Percentiles rank a stretch among this genome's conserved stretches.
Conservation (phyloP, 2,113 vertebrate species). For the Pipa parva region DNA sequence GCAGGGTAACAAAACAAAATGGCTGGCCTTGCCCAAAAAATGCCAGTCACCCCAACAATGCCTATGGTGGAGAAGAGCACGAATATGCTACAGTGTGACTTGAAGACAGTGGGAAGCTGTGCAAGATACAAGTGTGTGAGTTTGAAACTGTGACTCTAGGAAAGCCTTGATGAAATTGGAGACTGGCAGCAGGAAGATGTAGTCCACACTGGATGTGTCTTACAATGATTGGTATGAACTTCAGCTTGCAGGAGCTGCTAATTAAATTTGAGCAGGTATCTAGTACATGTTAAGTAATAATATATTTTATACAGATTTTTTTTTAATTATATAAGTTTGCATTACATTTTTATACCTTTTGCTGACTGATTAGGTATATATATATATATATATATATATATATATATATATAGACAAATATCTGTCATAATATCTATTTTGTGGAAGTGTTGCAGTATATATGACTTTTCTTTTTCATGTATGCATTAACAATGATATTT, state of each 20-base stretch:
- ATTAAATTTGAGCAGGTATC: conserved; percentile 91
- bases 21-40: conserved; percentile 1
- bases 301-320: too few relatives aligned
- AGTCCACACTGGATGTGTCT: conserved; percentile 55
- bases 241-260: conserved; percentile 86
- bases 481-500: too few relatives aligned
- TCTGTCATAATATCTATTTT: too few relatives aligned
- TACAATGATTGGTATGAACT: conserved; percentile 92
- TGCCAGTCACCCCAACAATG: conserved; percentile 39
- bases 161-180: conserved; percentile 47
- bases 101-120: conserved; percentile 40
- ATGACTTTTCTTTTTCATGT: too few relatives aligned
- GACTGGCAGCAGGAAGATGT: conserved; percentile 62
- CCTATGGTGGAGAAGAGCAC: conserved; percentile 31
- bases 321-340: too few relatives aligned
- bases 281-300: too few relatives aligned
- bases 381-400: too few relatives aligned
- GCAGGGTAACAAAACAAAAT: conserved; percentile 42
- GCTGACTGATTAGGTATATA: too few relatives aligned
- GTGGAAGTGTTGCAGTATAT: too few relatives aligned
- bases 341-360: too few relatives aligned
- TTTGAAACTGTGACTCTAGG: conserved; percentile 44
- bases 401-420: too few relatives aligned
- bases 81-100: conserved; percentile 48
- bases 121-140: conserved; percentile 50